Evolutionary conservation across 2,797 vertebrate genomes (phyloP).

Genomic region (Gallirallus australis): DNA sequence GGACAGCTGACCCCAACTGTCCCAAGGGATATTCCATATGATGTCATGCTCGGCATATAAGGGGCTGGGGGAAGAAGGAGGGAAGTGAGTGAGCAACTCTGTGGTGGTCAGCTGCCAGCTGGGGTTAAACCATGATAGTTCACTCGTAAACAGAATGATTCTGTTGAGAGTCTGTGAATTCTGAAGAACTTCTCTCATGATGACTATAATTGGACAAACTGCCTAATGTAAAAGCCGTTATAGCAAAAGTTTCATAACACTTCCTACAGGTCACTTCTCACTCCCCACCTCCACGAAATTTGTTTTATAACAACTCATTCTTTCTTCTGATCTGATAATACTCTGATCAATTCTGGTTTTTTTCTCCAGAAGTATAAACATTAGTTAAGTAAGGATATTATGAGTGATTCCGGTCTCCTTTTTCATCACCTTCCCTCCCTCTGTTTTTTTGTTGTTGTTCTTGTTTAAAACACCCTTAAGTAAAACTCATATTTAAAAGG

Average conservation of each 20-base stretch:
- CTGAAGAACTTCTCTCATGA: background rate
- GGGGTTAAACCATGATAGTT: too few relatives aligned
- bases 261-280: background rate
- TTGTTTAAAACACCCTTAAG: background rate
- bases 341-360: background rate
- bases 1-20: too few relatives aligned
- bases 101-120: too few relatives aligned
- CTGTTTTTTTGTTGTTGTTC: background rate
- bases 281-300: background rate
- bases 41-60: too few relatives aligned
- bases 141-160: background rate
- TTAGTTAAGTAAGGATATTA: background rate
- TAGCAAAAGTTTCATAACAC: background rate
- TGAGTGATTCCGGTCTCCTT: background rate
- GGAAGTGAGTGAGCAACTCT: too few relatives aligned
- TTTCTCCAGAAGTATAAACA: background rate
- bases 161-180: background rate
- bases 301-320: background rate
- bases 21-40: too few relatives aligned
- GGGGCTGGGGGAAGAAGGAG: too few relatives aligned
- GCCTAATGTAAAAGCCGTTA: background rate
- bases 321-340: background rate
- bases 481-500: background rate
- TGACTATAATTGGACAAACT: background rate
- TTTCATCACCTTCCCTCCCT: background rate